Percentiles rank a stretch among this genome's conserved stretches.
Conservation (phyloP, 2,888 invertebrate genomes). For the Xanthia togata region DNA sequence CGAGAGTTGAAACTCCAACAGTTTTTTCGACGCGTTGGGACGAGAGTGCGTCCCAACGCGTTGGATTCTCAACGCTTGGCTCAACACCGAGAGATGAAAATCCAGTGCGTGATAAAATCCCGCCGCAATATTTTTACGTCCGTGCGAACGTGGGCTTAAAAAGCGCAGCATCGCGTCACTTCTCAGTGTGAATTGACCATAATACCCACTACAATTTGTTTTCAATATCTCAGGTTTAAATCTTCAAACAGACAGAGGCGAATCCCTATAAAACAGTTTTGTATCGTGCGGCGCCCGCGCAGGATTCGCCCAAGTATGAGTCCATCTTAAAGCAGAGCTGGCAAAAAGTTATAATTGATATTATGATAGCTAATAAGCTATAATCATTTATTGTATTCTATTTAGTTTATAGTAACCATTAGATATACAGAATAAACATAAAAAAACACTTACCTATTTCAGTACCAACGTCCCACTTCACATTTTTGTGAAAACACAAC, state of each 20-base stretch:
- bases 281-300: no score
- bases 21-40: no score
- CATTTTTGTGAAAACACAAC: conserved; percentile 6
- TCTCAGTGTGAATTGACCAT: not conserved
- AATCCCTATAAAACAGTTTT: not conserved
- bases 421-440: not conserved
- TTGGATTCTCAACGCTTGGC: no score
- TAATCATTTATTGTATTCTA: not conserved
- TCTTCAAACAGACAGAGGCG: not conserved
- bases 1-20: no score
- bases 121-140: no score
- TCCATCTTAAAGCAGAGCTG: conserved; percentile 32
- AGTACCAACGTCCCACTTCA: not conserved
- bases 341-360: not conserved
- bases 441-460: conserved; percentile 31
- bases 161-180: not conserved
- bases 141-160: no score
- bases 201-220: not conserved
- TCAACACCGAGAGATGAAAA: no score
- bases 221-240: not conserved
- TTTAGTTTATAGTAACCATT: not conserved
- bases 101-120: no score
- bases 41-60: no score
- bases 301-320: conserved; percentile 9
- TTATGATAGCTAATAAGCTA: conserved; percentile 11